Evolutionary conservation across 2,888 invertebrate species (phyloP).

Genomic region (Philereme vetulata): DNA sequence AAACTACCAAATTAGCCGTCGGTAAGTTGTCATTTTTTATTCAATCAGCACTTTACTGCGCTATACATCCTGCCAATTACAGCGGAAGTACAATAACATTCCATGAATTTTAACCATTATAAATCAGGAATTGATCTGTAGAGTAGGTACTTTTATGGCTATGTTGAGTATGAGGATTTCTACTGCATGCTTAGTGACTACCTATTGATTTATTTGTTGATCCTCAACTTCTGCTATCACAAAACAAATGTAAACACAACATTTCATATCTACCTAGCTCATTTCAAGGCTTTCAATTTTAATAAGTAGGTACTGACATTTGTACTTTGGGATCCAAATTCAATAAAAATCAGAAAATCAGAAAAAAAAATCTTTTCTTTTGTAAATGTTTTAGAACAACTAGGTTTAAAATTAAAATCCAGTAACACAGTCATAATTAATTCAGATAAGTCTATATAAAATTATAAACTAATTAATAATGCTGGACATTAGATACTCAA

Average conservation of each 20-base stretch:
- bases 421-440: no score
- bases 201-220: constrained; percentile 6
- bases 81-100: constrained; percentile 77
- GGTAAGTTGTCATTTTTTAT: constrained; percentile 83
- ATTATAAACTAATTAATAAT: no score
- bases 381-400: no score
- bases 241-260: no score
- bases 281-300: not conserved
- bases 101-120: constrained; percentile 68
- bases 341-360: no score
- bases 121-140: constrained; percentile 36
- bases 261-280: no score
- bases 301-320: not conserved
- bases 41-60: constrained; percentile 58
- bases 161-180: no score
- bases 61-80: constrained; percentile 68
- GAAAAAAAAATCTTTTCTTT: no score
- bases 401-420: no score
- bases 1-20: constrained; percentile 89
- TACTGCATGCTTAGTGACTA: not conserved
- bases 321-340: no score
- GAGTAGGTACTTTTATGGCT: not conserved
- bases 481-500: no score
- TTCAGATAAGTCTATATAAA: no score
- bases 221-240: not conserved